phyloP scores from a whole-genome alignment of 2,797 vertebrate species.

The Eidolon dupreanum region DNA sequence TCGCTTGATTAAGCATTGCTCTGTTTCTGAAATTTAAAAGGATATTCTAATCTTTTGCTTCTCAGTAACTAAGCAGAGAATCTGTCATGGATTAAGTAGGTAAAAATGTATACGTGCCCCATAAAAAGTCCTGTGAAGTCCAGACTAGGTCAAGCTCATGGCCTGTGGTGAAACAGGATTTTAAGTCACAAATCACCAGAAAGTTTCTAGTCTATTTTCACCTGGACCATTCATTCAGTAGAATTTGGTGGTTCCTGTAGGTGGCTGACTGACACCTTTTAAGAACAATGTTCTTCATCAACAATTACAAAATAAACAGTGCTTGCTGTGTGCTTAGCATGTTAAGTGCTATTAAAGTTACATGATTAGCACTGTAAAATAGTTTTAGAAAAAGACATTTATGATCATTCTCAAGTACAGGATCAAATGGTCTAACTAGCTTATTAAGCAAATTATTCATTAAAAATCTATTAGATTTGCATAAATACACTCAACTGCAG shows the following conservation, averaged over 20 bases:
- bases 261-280: neutral
- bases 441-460: slow-evolving; percentile 72
- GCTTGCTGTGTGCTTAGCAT: neutral
- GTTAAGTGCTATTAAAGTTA: neutral
- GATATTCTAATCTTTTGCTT: slow-evolving; percentile 60
- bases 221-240: neutral
- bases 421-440: slow-evolving; percentile 54
- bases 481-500: slow-evolving; percentile 51
- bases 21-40: slow-evolving; percentile 59
- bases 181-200: neutral
- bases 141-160: neutral
- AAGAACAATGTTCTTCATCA: neutral
- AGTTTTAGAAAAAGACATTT: slow-evolving; percentile 44
- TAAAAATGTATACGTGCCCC: slow-evolving; percentile 30
- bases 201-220: neutral
- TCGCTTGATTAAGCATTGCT: slow-evolving; percentile 50
- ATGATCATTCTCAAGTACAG: slow-evolving; percentile 52
- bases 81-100: neutral
- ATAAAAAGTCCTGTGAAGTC: neutral
- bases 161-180: neutral
- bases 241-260: neutral
- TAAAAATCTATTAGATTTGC: slow-evolving; percentile 64
- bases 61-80: slow-evolving; percentile 5
- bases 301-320: neutral
- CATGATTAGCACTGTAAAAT: neutral